A percentile compares a stretch with the other conserved stretches of the same genome.
Conservation (phyloP, 1,140 invertebrate genomes). For the Epicauta chinensis region DNA sequence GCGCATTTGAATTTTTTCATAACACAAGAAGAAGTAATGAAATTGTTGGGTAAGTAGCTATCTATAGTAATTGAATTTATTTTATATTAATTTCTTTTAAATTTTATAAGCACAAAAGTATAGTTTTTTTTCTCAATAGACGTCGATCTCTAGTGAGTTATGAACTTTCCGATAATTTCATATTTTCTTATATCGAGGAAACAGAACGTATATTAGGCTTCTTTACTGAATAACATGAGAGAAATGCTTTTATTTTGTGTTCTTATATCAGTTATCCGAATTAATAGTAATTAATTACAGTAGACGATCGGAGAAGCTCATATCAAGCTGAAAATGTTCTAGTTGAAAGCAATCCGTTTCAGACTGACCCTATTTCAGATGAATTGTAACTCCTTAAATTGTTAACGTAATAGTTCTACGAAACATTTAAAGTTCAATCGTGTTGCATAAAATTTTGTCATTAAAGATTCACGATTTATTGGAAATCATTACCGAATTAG, state of each 20-base stretch:
- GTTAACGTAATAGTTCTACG: constrained; percentile 29
- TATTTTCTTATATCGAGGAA: too few relatives aligned
- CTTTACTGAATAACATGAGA: too few relatives aligned
- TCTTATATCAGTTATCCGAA: too few relatives aligned
- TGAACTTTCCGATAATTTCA: too few relatives aligned
- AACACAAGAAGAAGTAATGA: constrained; percentile 68
- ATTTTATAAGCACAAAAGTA: neutral
- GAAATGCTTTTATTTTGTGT: too few relatives aligned
- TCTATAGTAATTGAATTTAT: neutral
- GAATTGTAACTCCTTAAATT: constrained; percentile 31
- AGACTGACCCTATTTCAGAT: constrained; percentile 24
- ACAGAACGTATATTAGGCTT: too few relatives aligned
- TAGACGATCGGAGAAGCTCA: constrained; percentile 10
- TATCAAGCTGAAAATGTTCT: constrained; percentile 23
- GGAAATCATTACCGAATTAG: too few relatives aligned
- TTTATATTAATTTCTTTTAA: neutral
- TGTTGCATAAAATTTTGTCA: too few relatives aligned
- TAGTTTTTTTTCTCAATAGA: too few relatives aligned
- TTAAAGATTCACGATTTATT: too few relatives aligned
- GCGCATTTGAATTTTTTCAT: constrained; percentile 71
- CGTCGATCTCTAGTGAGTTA: too few relatives aligned
- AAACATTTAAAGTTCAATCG: too few relatives aligned
- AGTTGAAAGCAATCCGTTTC: constrained; percentile 24
- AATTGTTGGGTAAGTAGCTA: constrained; percentile 57
- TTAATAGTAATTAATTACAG: constrained; percentile 22